Conservation (phyloP, 2,113 vertebrate genomes). For the Mobula hypostoma region DNA sequence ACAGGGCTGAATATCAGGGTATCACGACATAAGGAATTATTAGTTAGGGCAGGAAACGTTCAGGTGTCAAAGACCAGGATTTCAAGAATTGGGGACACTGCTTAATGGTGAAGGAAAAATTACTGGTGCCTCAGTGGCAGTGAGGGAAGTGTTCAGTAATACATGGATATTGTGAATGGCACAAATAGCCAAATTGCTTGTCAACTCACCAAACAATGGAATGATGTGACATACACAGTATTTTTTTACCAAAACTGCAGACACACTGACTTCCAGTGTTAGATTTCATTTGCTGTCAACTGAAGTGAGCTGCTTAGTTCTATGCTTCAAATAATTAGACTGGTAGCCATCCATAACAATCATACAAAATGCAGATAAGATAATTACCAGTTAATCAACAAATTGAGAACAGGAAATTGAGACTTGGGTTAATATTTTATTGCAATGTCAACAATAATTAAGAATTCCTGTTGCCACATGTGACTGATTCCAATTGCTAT, state of each 20-base stretch:
- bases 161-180: background rate
- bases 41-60: too few species aligned
- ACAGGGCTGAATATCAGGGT: too few species aligned
- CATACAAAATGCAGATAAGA: background rate
- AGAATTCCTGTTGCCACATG: background rate
- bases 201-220: background rate
- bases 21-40: too few species aligned
- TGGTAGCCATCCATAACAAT: background rate
- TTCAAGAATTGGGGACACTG: too few species aligned
- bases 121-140: too few species aligned
- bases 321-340: background rate
- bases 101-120: too few species aligned
- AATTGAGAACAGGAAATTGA: slow-evolving; percentile 30
- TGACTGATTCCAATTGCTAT: background rate
- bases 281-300: background rate
- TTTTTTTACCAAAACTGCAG: background rate
- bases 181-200: background rate
- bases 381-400: slow-evolving; percentile 2
- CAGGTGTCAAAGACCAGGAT: too few species aligned
- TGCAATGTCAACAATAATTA: background rate
- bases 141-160: too few species aligned
- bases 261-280: background rate
- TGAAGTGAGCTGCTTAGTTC: background rate
- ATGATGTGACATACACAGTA: background rate
- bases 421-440: background rate